phyloP scores from a whole-genome alignment of 2,797 vertebrate species.

The Columba guinea region DNA sequence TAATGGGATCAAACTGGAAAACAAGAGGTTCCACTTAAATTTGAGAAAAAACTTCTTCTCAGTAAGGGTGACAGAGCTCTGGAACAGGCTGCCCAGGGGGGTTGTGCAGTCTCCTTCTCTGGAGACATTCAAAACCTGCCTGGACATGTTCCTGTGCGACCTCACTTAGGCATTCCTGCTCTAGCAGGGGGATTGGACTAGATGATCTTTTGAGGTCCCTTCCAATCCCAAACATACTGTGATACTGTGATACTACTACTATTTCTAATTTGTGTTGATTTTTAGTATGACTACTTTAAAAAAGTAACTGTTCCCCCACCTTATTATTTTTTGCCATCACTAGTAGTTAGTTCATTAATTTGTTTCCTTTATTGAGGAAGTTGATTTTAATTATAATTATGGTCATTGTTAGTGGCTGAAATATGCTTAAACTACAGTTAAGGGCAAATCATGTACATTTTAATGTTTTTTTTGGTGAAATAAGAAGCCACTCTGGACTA shows the following conservation, averaged over 20 bases:
- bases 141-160: too few relatives aligned
- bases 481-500: neutral
- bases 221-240: too few relatives aligned
- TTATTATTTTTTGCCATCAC: neutral
- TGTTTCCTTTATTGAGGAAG: neutral
- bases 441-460: neutral
- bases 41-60: too few relatives aligned
- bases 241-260: neutral
- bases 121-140: too few relatives aligned
- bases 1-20: too few relatives aligned
- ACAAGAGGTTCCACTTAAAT: too few relatives aligned
- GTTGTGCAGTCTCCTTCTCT: too few relatives aligned
- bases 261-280: neutral
- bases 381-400: neutral
- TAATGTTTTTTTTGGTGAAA: neutral
- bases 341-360: neutral
- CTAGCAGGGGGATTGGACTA: too few relatives aligned
- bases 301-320: neutral
- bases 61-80: too few relatives aligned
- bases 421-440: neutral
- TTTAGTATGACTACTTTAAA: neutral
- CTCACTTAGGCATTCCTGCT: too few relatives aligned
- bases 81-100: too few relatives aligned
- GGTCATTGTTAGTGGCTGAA: neutral
- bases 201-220: too few relatives aligned